Evolutionary conservation across 2,113 vertebrate species (phyloP), one percentile per base, ranked within the genome.

Genomic region (Periophthalmus modestus): DNA sequence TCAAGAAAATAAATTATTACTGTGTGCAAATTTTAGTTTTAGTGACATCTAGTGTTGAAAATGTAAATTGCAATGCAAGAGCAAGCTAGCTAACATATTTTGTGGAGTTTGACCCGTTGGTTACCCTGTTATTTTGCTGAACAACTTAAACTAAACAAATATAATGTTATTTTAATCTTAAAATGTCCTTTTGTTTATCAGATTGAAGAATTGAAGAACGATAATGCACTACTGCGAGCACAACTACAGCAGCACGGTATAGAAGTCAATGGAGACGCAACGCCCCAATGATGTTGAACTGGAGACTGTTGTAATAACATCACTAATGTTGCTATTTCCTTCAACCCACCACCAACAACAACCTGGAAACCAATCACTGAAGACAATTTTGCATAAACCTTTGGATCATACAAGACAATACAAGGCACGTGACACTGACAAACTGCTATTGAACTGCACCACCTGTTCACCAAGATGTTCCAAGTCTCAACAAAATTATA

Each of bases 231-330:
- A 72, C 95, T 97, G n/a, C 92, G 95, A 36, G 94, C 95, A 0
- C 96, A 97, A 92, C 91, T 97, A 39, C 96, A 97, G 89, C 96
- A 97, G 88, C 96, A 96, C 52, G 95, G 95, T 76, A 91, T 97
- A 47, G 95, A 97, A 83, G 72, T 95, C 59, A 95, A 94, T 54
- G 95, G 95, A 14, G 95, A 96, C 16, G 68, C 90, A 0, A 71
- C 93, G 1, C 86, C 95, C 11, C 95, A 96, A 92, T 97, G 94
- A 94, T 52, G 5, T 72, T 50, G 63, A 46, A 80, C 72, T 0
- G 69, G 73, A 79, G 50, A 43, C 59, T 55, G 7, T 5, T 47
- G 65, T 2, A 33, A 7, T 71, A 78, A 74, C 75, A 47, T 77
- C 72, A 74, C 58, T 68, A 52, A 61, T 48, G 68, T 73, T 28